These are phyloP conservation scores for Trochalopteron elliotii DNA, from an alignment of 2,113 vertebrate genomes.

Conservation along the genomic window DNA sequence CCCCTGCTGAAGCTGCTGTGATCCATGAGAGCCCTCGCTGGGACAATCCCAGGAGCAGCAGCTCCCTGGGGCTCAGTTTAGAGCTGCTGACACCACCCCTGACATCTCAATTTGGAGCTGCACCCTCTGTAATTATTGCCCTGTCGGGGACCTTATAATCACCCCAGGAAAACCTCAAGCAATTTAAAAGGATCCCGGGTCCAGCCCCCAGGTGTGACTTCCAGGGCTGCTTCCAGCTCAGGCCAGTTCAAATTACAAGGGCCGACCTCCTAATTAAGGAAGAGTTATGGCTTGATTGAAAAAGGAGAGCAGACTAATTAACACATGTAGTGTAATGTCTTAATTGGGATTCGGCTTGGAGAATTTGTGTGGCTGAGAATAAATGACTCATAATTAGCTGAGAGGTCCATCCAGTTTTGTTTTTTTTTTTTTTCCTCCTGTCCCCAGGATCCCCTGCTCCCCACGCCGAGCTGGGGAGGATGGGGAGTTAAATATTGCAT, in stretches of 20 bases:
- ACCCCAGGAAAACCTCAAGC: slow-evolving; percentile 40
- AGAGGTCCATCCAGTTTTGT: no score
- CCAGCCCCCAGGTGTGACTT: slow-evolving; percentile 65
- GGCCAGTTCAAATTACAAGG: slow-evolving; percentile 71
- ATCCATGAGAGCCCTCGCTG: not conserved
- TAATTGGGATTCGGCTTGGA: slow-evolving; percentile 82
- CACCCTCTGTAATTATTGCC: slow-evolving; percentile 63
- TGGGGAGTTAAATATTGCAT: not conserved
- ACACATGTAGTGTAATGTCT: slow-evolving; percentile 85
- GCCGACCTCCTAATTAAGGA: slow-evolving; percentile 81
- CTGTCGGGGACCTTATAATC: slow-evolving; percentile 56
- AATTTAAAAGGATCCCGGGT: slow-evolving; percentile 62
- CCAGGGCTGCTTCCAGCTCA: slow-evolving; percentile 52
- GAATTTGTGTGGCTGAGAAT: slow-evolving; percentile 54
- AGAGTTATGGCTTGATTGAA: slow-evolving; percentile 82
- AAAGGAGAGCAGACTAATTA: slow-evolving; percentile 83
- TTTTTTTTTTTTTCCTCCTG: not conserved
- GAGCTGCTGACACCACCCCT: not conserved
- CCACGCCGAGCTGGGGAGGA: not conserved
- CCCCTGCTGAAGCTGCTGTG: not conserved
- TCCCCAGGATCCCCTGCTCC: not conserved
- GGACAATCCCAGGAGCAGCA: not conserved
- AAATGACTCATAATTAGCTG: slow-evolving; percentile 58
- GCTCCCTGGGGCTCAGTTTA: not conserved
- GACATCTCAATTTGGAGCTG: slow-evolving; percentile 9